These are phyloP conservation scores for Tribolium madens DNA, from an alignment of 1,140 invertebrate genomes.

Conservation along the genomic window DNA sequence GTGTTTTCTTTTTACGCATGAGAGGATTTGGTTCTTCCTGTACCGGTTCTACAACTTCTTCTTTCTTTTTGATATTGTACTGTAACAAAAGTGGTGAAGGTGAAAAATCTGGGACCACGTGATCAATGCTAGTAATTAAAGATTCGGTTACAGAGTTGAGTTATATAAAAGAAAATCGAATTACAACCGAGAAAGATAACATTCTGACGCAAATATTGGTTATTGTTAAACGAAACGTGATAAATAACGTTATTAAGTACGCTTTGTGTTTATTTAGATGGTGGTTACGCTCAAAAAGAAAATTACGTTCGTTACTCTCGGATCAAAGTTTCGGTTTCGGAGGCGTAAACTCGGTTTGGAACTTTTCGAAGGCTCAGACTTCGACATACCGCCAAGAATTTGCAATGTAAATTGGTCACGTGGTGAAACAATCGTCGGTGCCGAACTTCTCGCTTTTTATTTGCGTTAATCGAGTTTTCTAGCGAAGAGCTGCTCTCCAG, in stretches of 20 bases:
- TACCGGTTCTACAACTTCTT: conserved; percentile 81
- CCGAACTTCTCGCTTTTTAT: background rate
- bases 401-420: conserved; percentile 12
- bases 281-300: background rate
- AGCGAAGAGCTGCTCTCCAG: conserved; percentile 12
- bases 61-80: conserved; percentile 99
- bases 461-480: background rate
- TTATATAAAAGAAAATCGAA: no score
- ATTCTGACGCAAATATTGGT: background rate
- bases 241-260: background rate
- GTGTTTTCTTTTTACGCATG: conserved; percentile 98
- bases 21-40: conserved; percentile 89
- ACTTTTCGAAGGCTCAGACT: conserved; percentile 3
- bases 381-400: background rate
- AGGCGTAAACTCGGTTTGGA: background rate
- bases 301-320: background rate
- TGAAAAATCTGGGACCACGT: background rate
- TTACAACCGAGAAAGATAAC: background rate
- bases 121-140: background rate
- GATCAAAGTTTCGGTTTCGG: background rate
- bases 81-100: conserved; percentile 69
- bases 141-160: background rate
- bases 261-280: background rate
- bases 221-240: background rate
- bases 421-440: background rate